Conservation (phyloP, 2,888 invertebrate species). For the Epistrophella euchroma region DNA sequence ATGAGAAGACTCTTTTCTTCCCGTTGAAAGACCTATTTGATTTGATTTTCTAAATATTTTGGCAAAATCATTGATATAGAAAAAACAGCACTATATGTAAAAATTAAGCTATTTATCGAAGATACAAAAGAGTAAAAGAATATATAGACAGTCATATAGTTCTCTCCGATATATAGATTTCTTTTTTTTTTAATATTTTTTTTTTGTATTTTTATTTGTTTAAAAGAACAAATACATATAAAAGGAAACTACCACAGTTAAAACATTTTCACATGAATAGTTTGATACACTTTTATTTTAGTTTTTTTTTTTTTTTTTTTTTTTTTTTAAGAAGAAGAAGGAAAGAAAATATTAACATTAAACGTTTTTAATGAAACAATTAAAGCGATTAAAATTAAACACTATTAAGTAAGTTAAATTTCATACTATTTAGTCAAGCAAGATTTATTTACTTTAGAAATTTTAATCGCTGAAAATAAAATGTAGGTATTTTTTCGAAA, state of each 20-base stretch:
- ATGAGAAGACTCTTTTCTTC: slow-evolving; percentile 10
- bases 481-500: slow-evolving; percentile 25
- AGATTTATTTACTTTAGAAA: not conserved
- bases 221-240: slow-evolving; percentile 12
- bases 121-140: slow-evolving; percentile 63
- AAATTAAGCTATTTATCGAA: slow-evolving; percentile 42
- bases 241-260: slow-evolving; percentile 43
- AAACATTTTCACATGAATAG: slow-evolving; percentile 24
- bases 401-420: slow-evolving; percentile 13
- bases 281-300: not conserved
- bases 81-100: slow-evolving; percentile 37
- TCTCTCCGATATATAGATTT: slow-evolving; percentile 74
- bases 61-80: slow-evolving; percentile 43
- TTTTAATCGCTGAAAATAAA: slow-evolving; percentile 44
- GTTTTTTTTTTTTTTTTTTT: slow-evolving; percentile 17
- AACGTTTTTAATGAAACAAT: slow-evolving; percentile 51
- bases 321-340: too few relatives aligned
- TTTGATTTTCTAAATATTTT: slow-evolving; percentile 6
- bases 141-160: slow-evolving; percentile 77
- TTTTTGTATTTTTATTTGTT: slow-evolving; percentile 31
- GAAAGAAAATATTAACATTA: slow-evolving; percentile 31
- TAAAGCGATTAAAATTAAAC: slow-evolving; percentile 69
- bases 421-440: slow-evolving; percentile 24
- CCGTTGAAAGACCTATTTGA: not conserved
- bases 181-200: slow-evolving; percentile 31